Base-by-base conservation (phyloP, 2,888 invertebrate genomes). In the Cataglyphis altisquamis region DNA sequence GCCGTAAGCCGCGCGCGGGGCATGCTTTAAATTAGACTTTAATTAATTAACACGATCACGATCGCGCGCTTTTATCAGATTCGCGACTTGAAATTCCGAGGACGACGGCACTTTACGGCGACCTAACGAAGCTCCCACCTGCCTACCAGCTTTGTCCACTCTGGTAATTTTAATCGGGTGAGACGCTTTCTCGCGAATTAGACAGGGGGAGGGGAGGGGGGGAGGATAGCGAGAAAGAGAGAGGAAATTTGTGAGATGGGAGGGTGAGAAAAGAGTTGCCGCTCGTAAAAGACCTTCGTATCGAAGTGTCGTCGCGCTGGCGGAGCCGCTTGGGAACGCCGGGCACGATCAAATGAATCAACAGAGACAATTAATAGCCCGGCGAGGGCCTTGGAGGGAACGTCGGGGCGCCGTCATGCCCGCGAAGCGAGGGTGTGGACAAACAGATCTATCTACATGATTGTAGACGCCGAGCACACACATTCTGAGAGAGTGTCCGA, bases 351-450 rank as follows among this genome's bases (percentile, higher is more conserved):
- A 92, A 93, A 92, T 93, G 94, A 94, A 94, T 94, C 94, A 94
- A 94, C 94, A 94, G 93, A 94, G 93, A 94, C 94, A 94, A 94
- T 94, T 94, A 94, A 94, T 94, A 94, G 94, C 91, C 91, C 83
- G 85, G 82, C 92, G 91, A 91, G 91, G 89, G 91, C 92, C 90
- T 91, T 91, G 92, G 91, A 91, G 91, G 25, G 25, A 92, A 89
- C 91, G 89, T 91, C 90, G 87, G 86, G 74, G 88, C 92, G 89
- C 91, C 88, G 81, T 83, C 88, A 82, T 81, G 85, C 84, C 84
- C 80, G 64, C 74, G 81, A 52, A 64, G 32, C 63, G 67, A 74
- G 83, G 78, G 86, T 89, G 88, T 75, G 81, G 74, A 86, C 93
- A 92, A 92, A 93, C 94, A 93, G 93, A 94, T 94, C 93, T 94